Evolutionary conservation across 2,113 vertebrate genomes (phyloP), one percentile per base, ranked within the genome.

Genomic region (Rostratula benghalensis): DNA sequence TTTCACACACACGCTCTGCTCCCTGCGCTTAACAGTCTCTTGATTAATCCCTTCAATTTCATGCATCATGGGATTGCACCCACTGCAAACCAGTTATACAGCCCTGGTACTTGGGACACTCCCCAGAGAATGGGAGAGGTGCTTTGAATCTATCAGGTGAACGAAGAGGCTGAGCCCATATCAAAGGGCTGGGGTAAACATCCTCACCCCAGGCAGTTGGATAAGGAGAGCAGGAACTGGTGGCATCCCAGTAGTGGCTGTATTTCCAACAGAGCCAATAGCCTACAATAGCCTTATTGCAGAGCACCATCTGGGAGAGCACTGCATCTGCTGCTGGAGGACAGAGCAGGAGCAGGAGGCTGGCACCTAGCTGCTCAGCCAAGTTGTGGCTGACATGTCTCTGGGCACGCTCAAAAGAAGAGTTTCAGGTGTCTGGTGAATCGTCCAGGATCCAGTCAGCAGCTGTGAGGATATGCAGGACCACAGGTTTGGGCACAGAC

Each of bases 21-120:
- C 10, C 3, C 43, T 71, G 39, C 1, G 0, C 19, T 37, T 63
- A 54, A 46, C 15, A 60, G 33, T 28, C 17, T 43, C 57, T 23
- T 6, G 0, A 11, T 56, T 82, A 84, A 91, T n/a, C 27, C 51
- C 13, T 83, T 25, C 51, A 84, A 8, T 54, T 50, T 13, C 39
- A 22, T 0, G 0, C 51, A 48, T 45, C 1, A 9, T 9, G 1
- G 53, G 74, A 57, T 13, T 68, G 69, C 25, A 64, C 11, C 23
- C 35, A 5, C 27, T 61, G 64, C 41, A 89, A 77, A 77, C 27
- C 22, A 56, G 11, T 51, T 71, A n/a, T 0, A 51, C 8, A 35
- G 13, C 15, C 13, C 70, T 59, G 25, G 22, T 57, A 71, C 35
- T 22, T 45, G 1, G 2, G 41, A 45, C 10, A 14, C 28, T n/a